phyloP scores from a whole-genome alignment of 2,888 invertebrate genomes.

The Tipula vernalis region DNA sequence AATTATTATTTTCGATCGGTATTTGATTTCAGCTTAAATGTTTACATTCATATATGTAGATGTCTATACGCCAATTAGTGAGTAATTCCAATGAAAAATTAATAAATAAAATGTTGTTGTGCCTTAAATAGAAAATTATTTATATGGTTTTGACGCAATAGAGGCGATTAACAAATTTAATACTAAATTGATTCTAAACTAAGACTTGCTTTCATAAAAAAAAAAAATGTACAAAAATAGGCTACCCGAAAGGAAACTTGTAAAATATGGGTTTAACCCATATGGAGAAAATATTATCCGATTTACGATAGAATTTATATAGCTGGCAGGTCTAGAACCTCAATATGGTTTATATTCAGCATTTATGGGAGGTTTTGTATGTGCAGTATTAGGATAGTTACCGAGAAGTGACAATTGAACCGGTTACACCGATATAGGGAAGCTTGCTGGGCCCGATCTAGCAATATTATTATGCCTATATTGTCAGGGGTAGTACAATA shows the following conservation, averaged over 20 bases:
- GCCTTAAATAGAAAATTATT: too few relatives aligned
- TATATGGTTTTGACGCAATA: too few relatives aligned
- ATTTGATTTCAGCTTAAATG: too few relatives aligned
- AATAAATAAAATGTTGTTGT: too few relatives aligned
- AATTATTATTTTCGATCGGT: too few relatives aligned
- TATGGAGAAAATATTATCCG: conserved; percentile 25
- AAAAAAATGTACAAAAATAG: neutral
- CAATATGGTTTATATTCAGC: conserved; percentile 93
- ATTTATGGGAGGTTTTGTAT: conserved; percentile 87
- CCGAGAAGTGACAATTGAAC: conserved; percentile 78
- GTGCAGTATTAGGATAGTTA: conserved; percentile 81
- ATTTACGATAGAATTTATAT: conserved; percentile 68
- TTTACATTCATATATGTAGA: too few relatives aligned
- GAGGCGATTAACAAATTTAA: neutral
- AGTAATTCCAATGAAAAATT: too few relatives aligned
- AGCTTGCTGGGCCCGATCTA: conserved; percentile 49
- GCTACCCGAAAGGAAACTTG: neutral
- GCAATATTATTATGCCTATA: too few relatives aligned
- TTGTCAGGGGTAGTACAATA: too few relatives aligned
- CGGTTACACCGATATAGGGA: conserved; percentile 47
- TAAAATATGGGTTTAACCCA: neutral
- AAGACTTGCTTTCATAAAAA: neutral
- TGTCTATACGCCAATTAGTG: too few relatives aligned
- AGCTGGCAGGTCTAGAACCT: conserved; percentile 73
- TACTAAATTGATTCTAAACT: neutral